Evolutionary conservation across 2,797 vertebrate species (phyloP).

Genomic region (Scomberomorus guttatus): DNA sequence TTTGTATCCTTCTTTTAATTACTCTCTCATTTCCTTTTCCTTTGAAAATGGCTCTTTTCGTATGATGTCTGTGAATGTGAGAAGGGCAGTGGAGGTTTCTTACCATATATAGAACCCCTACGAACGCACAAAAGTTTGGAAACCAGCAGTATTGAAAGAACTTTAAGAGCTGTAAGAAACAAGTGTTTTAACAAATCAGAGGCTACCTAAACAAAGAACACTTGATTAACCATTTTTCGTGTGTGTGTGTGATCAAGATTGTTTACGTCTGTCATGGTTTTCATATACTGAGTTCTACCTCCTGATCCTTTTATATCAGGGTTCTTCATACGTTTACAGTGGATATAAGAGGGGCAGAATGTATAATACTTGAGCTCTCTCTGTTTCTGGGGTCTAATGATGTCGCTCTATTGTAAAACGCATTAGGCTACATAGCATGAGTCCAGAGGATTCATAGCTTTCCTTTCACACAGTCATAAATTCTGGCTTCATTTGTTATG

Average conservation of each 20-base stretch:
- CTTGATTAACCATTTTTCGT: background rate
- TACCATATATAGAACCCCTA: slow-evolving; percentile 38
- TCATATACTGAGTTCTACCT: background rate
- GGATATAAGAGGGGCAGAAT: background rate
- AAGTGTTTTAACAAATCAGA: background rate
- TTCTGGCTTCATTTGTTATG: slow-evolving; percentile 49
- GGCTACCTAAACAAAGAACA: background rate
- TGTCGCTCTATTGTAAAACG: slow-evolving; percentile 18
- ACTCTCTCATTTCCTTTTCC: slow-evolving; percentile 34
- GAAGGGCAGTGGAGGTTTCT: slow-evolving; percentile 32
- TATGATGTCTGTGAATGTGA: slow-evolving; percentile 36
- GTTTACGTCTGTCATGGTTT: slow-evolving; percentile 4
- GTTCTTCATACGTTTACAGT: background rate
- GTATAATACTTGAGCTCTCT: background rate
- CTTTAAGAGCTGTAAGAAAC: background rate
- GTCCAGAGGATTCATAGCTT: slow-evolving; percentile 27
- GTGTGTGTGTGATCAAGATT: background rate
- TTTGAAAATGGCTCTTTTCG: background rate
- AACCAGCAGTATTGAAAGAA: slow-evolving; percentile 8
- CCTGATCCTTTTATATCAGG: slow-evolving; percentile 16
- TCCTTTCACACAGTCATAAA: slow-evolving; percentile 34
- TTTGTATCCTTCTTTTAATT: slow-evolving; percentile 65
- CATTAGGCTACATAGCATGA: slow-evolving; percentile 8
- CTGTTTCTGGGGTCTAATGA: slow-evolving; percentile 15
- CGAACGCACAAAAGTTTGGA: background rate